phyloP scores from a whole-genome alignment of 1,140 invertebrate species.

The Drosophila murphyi region DNA sequence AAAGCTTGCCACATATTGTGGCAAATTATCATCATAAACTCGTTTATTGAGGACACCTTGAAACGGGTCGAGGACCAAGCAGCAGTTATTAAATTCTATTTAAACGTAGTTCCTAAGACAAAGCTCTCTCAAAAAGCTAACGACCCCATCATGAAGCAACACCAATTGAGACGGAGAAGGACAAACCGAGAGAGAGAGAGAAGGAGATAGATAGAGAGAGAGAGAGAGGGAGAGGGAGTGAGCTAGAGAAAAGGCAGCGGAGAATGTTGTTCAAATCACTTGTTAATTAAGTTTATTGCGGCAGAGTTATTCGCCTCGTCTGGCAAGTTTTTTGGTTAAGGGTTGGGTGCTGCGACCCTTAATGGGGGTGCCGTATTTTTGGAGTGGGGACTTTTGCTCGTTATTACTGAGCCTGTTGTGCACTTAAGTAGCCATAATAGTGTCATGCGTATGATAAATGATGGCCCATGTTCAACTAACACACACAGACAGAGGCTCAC shows the following conservation, averaged over 20 bases:
- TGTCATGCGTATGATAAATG: constrained; percentile 61
- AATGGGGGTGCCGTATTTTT: background rate
- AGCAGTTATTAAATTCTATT: constrained; percentile 51
- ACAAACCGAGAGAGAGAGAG: background rate
- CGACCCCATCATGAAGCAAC: background rate
- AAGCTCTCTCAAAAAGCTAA: background rate
- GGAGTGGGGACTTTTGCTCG: constrained; percentile 28
- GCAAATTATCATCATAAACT: constrained; percentile 54
- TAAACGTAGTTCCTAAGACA: constrained; percentile 30
- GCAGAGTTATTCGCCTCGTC: constrained; percentile 32
- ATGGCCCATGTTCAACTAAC: constrained; percentile 46
- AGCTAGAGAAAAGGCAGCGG: background rate
- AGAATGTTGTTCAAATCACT: constrained; percentile 52
- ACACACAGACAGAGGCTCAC: background rate
- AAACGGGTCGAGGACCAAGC: background rate
- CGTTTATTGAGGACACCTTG: constrained; percentile 47
- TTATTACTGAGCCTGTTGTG: constrained; percentile 54
- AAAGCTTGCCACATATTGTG: constrained; percentile 43
- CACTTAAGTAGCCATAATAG: constrained; percentile 63
- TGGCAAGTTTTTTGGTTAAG: constrained; percentile 27
- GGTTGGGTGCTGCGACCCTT: background rate
- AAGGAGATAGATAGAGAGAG: background rate
- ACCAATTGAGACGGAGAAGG: background rate
- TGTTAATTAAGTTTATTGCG: constrained; percentile 57
- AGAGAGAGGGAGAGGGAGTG: background rate